Percentiles rank a stretch among this genome's conserved stretches.
Evolutionary conservation across 1,140 invertebrate species (phyloP).

Genomic region (Penaeus chinensis): DNA sequence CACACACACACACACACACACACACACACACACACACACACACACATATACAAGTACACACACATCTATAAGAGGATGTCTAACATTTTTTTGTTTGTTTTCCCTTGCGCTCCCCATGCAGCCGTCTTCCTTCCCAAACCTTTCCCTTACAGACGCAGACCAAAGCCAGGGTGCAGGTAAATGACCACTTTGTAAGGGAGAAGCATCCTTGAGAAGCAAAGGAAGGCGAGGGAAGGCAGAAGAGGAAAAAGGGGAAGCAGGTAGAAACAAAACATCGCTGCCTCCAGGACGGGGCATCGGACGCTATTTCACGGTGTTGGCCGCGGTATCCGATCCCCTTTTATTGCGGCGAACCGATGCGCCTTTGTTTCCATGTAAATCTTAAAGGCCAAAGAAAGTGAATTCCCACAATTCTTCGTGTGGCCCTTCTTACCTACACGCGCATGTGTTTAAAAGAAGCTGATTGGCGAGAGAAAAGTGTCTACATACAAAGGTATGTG

Average conservation of each 20-base stretch:
- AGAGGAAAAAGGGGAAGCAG: neutral
- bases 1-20: too few relatives aligned
- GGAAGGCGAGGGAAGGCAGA: conserved; percentile 9
- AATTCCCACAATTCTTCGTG: neutral
- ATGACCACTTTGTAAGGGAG: too few relatives aligned
- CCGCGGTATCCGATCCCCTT: conserved; percentile 33
- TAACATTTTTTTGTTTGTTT: too few relatives aligned
- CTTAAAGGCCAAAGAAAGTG: neutral
- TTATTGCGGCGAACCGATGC: conserved; percentile 33
- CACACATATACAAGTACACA: too few relatives aligned
- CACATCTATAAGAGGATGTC: too few relatives aligned
- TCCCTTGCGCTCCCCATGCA: too few relatives aligned
- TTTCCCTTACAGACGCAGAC: too few relatives aligned
- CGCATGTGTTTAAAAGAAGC: too few relatives aligned
- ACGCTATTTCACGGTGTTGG: conserved; percentile 46
- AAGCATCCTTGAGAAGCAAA: neutral
- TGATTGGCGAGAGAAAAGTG: neutral
- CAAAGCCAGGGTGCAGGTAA: too few relatives aligned
- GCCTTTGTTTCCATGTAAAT: conserved; percentile 47
- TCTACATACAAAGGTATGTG: neutral
- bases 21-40: too few relatives aligned
- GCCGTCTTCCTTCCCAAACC: too few relatives aligned
- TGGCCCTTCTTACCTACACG: too few relatives aligned
- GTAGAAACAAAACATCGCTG: conserved; percentile 25
- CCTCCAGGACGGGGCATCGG: conserved; percentile 26